phyloP scores from a whole-genome alignment of 2,888 invertebrate genomes.

The Metalampra italica region DNA sequence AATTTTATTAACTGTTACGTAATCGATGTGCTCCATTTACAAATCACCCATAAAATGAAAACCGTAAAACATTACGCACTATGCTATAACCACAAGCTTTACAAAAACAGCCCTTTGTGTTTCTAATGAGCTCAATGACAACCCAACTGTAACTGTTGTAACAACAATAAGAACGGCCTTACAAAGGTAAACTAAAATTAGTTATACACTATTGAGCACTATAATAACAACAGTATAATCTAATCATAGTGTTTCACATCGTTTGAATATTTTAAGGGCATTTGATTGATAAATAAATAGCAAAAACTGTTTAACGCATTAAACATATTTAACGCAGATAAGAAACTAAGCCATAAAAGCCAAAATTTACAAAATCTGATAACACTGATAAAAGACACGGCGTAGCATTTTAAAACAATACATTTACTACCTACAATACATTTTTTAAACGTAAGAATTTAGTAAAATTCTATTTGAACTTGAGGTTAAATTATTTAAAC shows the following conservation, averaged over 20 bases:
- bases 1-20: no score
- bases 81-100: background rate
- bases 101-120: background rate
- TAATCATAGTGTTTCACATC: background rate
- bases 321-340: no score
- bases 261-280: background rate
- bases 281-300: background rate
- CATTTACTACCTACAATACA: no score
- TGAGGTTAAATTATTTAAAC: constrained; percentile 2
- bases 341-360: no score
- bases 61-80: background rate
- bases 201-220: constrained; percentile 6
- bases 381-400: no score
- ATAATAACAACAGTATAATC: background rate
- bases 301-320: no score
- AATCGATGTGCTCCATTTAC: background rate
- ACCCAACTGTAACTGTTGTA: constrained; percentile 2
- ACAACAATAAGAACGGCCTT: constrained; percentile 6
- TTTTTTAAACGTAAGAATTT: background rate
- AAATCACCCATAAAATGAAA: background rate
- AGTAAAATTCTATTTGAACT: background rate
- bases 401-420: no score
- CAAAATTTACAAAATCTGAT: no score
- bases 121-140: constrained; percentile 2
- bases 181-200: constrained; percentile 8